These are phyloP conservation scores for Sympetrum striolatum DNA, from an alignment of 2,888 invertebrate genomes.

Conservation along the genomic window DNA sequence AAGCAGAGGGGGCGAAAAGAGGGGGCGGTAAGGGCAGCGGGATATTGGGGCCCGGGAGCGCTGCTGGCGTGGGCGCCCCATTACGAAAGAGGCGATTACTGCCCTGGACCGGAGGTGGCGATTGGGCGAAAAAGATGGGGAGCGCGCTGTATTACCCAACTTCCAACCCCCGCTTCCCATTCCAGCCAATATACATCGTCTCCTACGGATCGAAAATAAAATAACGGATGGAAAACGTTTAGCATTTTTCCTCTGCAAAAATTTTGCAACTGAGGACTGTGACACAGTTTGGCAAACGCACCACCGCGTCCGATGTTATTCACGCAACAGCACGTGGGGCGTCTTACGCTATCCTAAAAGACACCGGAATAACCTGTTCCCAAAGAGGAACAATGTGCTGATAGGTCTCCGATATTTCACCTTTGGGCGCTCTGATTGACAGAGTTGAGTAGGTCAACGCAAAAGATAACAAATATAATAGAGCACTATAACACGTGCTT, in stretches of 20 bases:
- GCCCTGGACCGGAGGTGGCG: not conserved
- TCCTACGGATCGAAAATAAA: not conserved
- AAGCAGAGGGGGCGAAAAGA: not conserved
- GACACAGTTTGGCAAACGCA: not conserved
- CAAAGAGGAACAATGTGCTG: too few species aligned
- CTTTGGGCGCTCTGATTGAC: too few species aligned
- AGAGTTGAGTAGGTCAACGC: too few species aligned
- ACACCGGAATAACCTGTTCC: too few species aligned
- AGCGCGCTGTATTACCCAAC: not conserved
- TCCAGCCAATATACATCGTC: not conserved
- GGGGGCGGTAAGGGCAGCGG: not conserved
- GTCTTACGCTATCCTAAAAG: not conserved
- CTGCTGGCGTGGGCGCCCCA: not conserved
- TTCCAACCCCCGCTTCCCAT: not conserved
- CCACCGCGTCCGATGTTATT: not conserved
- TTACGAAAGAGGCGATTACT: not conserved
- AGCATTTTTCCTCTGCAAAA: not conserved
- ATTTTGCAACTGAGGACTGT: not conserved
- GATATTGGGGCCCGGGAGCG: not conserved
- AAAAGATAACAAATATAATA: too few species aligned
- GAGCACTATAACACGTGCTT: too few species aligned
- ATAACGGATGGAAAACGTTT: too few species aligned
- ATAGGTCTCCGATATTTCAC: too few species aligned
- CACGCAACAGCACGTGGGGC: not conserved
- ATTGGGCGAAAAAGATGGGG: not conserved